These are phyloP conservation scores for Acromyrmex charruanus DNA, from an alignment of 1,140 invertebrate genomes.

Conservation along the genomic window DNA sequence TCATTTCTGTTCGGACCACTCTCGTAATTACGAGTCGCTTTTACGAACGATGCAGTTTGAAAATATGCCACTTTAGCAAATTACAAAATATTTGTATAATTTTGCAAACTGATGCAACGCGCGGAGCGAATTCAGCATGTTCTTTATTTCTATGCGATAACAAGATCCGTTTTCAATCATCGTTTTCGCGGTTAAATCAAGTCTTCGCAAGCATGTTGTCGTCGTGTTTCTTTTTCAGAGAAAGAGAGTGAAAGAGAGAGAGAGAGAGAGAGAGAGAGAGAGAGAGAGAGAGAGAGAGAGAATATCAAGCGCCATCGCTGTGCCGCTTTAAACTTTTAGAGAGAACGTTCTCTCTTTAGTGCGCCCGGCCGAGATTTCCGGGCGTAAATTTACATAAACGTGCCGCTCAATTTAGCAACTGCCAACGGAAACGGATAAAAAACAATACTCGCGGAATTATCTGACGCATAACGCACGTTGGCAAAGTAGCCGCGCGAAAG, in stretches of 20 bases:
- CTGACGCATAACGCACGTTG: not conserved
- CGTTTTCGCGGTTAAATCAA: constrained; percentile 16
- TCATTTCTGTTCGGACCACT: constrained; percentile 13
- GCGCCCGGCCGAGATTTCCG: constrained; percentile 45
- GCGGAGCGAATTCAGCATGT: not conserved
- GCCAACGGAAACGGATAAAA: constrained; percentile 24
- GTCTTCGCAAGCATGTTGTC: not conserved
- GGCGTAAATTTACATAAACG: constrained; percentile 62
- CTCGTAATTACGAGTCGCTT: constrained; percentile 19
- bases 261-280: not conserved
- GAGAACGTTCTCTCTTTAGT: constrained; percentile 30
- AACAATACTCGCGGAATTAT: constrained; percentile 48
- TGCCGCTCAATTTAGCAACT: constrained; percentile 63
- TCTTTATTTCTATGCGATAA: constrained; percentile 22
- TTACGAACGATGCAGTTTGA: not conserved
- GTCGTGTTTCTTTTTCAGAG: constrained; percentile 6
- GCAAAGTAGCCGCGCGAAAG: not conserved
- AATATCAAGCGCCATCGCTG: constrained; percentile 3
- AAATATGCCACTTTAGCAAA: constrained; percentile 11
- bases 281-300: not conserved
- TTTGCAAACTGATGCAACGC: not conserved
- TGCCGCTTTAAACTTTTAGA: constrained; percentile 31
- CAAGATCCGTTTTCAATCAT: constrained; percentile 8
- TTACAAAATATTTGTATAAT: constrained; percentile 41
- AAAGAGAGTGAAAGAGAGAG: not conserved